Conservation (phyloP, 2,113 vertebrate genomes). For the Cynoglossus semilaevis region DNA sequence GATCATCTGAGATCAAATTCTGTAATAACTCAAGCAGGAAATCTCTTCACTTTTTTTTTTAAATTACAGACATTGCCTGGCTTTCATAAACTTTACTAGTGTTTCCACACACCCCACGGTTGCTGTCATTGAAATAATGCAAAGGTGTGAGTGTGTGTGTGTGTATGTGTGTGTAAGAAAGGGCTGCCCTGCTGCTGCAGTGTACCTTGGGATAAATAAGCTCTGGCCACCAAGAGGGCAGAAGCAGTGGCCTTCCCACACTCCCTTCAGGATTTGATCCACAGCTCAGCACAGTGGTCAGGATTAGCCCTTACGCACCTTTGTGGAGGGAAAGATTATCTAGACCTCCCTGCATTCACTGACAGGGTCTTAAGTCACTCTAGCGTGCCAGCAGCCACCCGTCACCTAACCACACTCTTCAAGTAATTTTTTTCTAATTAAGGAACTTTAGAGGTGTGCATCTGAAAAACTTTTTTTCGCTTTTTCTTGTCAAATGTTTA, state of each 20-base stretch:
- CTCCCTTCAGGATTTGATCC: slow-evolving; percentile 73
- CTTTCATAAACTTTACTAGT: neutral
- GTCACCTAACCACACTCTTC: slow-evolving; percentile 67
- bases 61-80: slow-evolving; percentile 4
- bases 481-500: slow-evolving; percentile 1
- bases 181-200: slow-evolving; percentile 40
- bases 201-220: slow-evolving; percentile 48
- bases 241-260: slow-evolving; percentile 73
- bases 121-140: slow-evolving; percentile 22
- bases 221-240: slow-evolving; percentile 60
- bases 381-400: slow-evolving; percentile 69
- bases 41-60: slow-evolving; percentile 5
- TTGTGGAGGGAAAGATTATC: slow-evolving; percentile 79
- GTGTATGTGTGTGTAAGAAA: slow-evolving; percentile 15
- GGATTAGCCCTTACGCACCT: slow-evolving; percentile 76
- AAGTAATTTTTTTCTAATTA: slow-evolving; percentile 71
- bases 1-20: neutral
- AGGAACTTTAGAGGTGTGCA: slow-evolving; percentile 51
- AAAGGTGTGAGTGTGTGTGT: slow-evolving; percentile 23
- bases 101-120: neutral
- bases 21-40: neutral
- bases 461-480: too few species aligned
- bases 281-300: slow-evolving; percentile 66
- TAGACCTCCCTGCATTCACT: slow-evolving; percentile 78
- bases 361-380: slow-evolving; percentile 75